Base-by-base conservation (phyloP, 2,888 invertebrate species). In the Eupelmus urozonus region DNA sequence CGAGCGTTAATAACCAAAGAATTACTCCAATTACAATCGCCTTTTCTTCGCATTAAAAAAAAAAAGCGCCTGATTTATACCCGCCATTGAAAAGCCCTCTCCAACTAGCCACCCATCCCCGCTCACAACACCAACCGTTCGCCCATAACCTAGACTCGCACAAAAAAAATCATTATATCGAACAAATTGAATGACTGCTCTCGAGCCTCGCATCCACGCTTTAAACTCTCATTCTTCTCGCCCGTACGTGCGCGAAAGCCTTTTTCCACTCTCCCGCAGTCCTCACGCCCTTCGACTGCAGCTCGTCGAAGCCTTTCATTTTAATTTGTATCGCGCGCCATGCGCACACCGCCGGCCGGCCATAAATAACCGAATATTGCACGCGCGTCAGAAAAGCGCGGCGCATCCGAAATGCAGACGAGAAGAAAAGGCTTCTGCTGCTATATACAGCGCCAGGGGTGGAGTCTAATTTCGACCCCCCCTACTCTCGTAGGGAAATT, bases 381-480 rank as follows among this genome's bases (percentile, higher is more conserved):
- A 80, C 72, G 78, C 53, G 53, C 60, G 78, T 80, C 80, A 78
- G 75, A 42, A 75, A 78, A 78, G 72, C 57, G 65, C 29, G 74
- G 55, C 42, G 62, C 57, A 69, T 62, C 13, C n/a, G n/a, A 27
- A 51, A 66, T 13, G 60, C 62, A 45, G 49, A 4, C 23, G 23
- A 40, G 53, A n/a, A 51, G 51, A 66, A 59, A 69, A 59, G 51
- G 51, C n/a, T n/a, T n/a, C n/a, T n/a, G n/a, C n/a, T n/a, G 42
- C 18, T 57, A 18, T 20, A 70, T 42, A 51, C 16, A 53, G 16
- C n/a, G 3, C 51, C 42, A 70, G 82, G 85, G 85, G 85, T 84
- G 85, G 85, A 85, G 85, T 83, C 82, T 82, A 66, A 76, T 78
- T 74, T 77, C 25, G 62, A 51, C 34, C 20, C 51, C 16, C 40